Evolutionary conservation across 2,888 invertebrate genomes (phyloP), one percentile per base, ranked within the genome.

Genomic region (Argynnis bischoffii): DNA sequence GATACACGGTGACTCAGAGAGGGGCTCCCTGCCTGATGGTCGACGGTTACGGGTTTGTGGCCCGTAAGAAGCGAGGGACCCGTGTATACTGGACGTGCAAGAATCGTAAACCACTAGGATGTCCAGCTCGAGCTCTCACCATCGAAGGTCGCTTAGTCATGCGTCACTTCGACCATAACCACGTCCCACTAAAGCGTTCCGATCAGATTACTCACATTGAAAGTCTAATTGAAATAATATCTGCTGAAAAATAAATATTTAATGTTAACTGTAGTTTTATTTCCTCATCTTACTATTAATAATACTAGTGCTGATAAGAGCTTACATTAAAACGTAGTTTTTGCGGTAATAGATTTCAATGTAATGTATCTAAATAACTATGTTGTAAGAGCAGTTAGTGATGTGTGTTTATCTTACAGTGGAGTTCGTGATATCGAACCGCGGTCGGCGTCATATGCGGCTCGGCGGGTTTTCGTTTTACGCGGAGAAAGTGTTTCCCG

Each of bases 361-460:
- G 3, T 55, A 41, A 41, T 41, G 13, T 16, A 16, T n/a, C 31
- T 13, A 55, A 41, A 13, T 31, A 4, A 15, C 11, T 13, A 16
- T 55, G 16, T 55, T 41, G 48, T 51, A 65, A 60, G 80, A 74
- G 73, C 66, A 72, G 74, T 77, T 79, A 79, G 75, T 84, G 80
- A 89, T 75, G 77, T 77, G 72, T 81, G 79, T 35, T 78, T 87
- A 77, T 87, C 87, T 93, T 92, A 72, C 92, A 93, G 93, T 92
- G 76, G 91, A 93, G 82, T 93, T 92, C 90, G 90, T 93, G 87
- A 93, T 93, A 83, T 92, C 93, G 70, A 93, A 93, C 77, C 90
- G 93, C 48, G 93, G 93, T 48, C 84, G 92, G 71, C 84, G 93
- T 72, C 93, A 93, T 75, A 91, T 93, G 92, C 89, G 91, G 72